Conservation (phyloP, 2,888 invertebrate species). For the Catocala sponsa region DNA sequence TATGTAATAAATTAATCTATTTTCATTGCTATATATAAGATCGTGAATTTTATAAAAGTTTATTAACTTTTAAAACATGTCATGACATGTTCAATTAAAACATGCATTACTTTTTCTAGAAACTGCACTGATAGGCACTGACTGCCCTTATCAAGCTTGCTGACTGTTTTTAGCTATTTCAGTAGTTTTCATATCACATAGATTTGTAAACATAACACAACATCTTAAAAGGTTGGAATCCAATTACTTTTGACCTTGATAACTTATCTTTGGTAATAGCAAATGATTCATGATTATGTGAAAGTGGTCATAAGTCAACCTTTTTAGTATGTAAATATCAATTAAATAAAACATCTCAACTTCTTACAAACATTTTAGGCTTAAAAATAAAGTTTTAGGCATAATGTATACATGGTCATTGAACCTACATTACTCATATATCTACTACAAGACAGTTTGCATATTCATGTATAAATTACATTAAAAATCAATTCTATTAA, state of each 20-base stretch:
- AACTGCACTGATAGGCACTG: conserved; percentile 7
- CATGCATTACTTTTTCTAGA: conserved; percentile 26
- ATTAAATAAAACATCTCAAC: too few relatives aligned
- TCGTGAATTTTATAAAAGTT: background rate
- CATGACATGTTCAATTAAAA: conserved; percentile 24
- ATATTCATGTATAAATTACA: too few relatives aligned
- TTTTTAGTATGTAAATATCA: too few relatives aligned
- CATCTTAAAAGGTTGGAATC: conserved; percentile 8
- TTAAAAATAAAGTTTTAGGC: too few relatives aligned
- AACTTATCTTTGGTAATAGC: conserved; percentile 29
- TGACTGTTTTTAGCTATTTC: background rate
- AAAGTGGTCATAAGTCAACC: conserved; percentile 5
- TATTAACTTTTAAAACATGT: conserved; percentile 30
- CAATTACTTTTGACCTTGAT: conserved; percentile 42
- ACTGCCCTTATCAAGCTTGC: background rate
- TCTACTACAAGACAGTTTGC: too few relatives aligned
- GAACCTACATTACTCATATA: too few relatives aligned
- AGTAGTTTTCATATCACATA: conserved; percentile 1
- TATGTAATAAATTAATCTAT: background rate
- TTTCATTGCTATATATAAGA: background rate
- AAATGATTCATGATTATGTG: conserved; percentile 14
- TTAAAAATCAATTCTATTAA: too few relatives aligned
- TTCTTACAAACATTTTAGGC: too few relatives aligned
- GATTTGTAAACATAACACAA: background rate
- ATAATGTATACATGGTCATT: too few relatives aligned